Percentiles rank a stretch among this genome's conserved stretches.
phyloP scores from a whole-genome alignment of 2,113 vertebrate species.

The Scomber colias region DNA sequence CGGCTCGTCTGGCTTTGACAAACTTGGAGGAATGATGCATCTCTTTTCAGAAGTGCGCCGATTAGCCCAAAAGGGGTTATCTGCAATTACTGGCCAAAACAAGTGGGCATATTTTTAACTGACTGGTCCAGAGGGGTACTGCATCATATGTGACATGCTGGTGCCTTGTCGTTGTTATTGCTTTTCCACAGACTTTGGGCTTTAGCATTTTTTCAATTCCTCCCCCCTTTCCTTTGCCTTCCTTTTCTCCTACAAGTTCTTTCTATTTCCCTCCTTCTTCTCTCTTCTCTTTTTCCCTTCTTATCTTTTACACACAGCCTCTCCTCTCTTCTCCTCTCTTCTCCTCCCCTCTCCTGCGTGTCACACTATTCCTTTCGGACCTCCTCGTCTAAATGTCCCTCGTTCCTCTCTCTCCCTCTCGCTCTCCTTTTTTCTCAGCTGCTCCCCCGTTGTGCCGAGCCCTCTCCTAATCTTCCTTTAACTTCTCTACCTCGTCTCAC shows the following conservation, averaged over 20 bases:
- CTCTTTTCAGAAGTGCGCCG: conserved; percentile 39
- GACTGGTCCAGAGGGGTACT: conserved; percentile 39
- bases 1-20: conserved; percentile 37
- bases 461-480: conserved; percentile 54
- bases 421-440: conserved; percentile 46
- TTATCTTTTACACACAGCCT: neutral
- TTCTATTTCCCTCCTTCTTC: conserved; percentile 1
- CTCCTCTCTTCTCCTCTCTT: conserved; percentile 4
- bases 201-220: neutral
- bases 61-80: conserved; percentile 39
- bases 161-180: conserved; percentile 28
- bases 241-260: neutral
- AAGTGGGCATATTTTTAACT: conserved; percentile 55
- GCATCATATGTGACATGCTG: conserved; percentile 40
- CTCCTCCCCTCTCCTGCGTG: conserved; percentile 9
- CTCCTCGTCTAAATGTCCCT: conserved; percentile 39
- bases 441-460: conserved; percentile 45
- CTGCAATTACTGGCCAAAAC: conserved; percentile 49
- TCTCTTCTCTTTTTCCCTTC: neutral
- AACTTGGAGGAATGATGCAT: conserved; percentile 51
- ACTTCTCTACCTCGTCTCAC: conserved; percentile 39
- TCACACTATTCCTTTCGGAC: conserved; percentile 37
- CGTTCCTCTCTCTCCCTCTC: conserved; percentile 44
- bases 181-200: neutral
- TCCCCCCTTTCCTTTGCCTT: neutral